Conservation (phyloP, 2,888 invertebrate genomes). For the Xestia xanthographa region DNA sequence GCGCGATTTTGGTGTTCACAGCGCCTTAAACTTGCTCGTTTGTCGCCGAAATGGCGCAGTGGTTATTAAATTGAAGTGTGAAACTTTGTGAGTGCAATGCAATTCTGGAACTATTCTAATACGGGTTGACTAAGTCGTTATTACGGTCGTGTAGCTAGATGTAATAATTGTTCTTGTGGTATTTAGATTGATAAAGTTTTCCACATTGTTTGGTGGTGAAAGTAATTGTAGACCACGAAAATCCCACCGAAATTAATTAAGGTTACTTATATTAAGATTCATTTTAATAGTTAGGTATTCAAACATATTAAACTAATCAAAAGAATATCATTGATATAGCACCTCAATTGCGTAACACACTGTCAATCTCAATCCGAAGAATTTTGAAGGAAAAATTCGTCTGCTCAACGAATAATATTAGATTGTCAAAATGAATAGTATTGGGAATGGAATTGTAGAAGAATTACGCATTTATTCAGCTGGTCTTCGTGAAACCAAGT, state of each 20-base stretch:
- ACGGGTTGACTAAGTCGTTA: constrained; percentile 5
- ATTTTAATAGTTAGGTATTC: background rate
- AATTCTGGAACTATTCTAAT: constrained; percentile 1
- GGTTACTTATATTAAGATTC: background rate
- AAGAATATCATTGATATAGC: background rate
- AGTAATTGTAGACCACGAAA: background rate
- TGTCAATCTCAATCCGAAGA: background rate
- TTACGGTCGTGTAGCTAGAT: background rate
- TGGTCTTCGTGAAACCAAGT: background rate
- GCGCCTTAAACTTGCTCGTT: constrained; percentile 10
- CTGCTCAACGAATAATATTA: background rate
- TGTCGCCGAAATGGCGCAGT: constrained; percentile 28
- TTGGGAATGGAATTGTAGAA: background rate
- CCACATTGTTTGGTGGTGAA: background rate
- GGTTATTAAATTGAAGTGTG: constrained; percentile 22
- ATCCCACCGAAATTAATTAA: background rate
- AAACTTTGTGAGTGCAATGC: constrained; percentile 23
- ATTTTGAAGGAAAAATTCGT: background rate
- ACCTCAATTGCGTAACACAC: background rate
- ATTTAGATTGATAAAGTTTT: constrained; percentile 1
- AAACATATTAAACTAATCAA: background rate
- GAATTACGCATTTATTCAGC: background rate
- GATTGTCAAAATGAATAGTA: background rate
- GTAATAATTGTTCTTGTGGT: constrained; percentile 25
- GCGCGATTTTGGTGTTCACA: too few species aligned